Evolutionary conservation across 2,888 invertebrate species (phyloP), one percentile per base, ranked within the genome.

Genomic region (Masnerella sp.): DNA sequence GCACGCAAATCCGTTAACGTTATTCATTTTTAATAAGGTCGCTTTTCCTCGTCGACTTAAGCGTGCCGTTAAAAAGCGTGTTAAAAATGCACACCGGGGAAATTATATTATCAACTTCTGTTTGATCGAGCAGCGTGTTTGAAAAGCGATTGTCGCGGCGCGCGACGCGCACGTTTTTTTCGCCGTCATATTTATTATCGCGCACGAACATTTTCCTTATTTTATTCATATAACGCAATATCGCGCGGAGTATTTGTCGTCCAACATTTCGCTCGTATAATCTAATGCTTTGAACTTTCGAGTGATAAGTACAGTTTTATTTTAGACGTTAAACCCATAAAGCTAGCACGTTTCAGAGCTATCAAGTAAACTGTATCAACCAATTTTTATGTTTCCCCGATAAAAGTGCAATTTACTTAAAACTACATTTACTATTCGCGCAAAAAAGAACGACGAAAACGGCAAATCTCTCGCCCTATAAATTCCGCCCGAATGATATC

Each of bases 341-440:
- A 73, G 58, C 73, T 58, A 51, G 68, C 73, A 68, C 68, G 59
- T 73, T 68, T 62, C 62, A 62, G 68, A 68, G 68, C 68, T 62
- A 73, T 73, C 73, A 73, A 73, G 73, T 67, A 68, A 68, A 73
- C 67, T 73, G 68, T 73, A 73, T 73, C 68, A 73, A 73, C 62
- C 73, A 64, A 73, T 68, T 73, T 73, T 73, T 73, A 73, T 73
- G 73, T 73, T 68, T 68, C 73, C 49, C 64, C 73, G 73, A 73
- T 73, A 73, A 73, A 73, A 73, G 62, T 68, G 73, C 73, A 73
- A 73, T 73, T 73, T 73, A 73, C 73, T 73, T 68, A 73, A 73
- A 73, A 73, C 73, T 68, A 68, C 68, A 73, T 73, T 73, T 73
- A 68, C 68, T 68, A 68, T 73, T 73, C 73, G 30, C 38, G 25